Percentiles rank a stretch among this genome's conserved stretches.
Conservation (phyloP, 2,113 vertebrate genomes). For the Pleuronectes platessa region DNA sequence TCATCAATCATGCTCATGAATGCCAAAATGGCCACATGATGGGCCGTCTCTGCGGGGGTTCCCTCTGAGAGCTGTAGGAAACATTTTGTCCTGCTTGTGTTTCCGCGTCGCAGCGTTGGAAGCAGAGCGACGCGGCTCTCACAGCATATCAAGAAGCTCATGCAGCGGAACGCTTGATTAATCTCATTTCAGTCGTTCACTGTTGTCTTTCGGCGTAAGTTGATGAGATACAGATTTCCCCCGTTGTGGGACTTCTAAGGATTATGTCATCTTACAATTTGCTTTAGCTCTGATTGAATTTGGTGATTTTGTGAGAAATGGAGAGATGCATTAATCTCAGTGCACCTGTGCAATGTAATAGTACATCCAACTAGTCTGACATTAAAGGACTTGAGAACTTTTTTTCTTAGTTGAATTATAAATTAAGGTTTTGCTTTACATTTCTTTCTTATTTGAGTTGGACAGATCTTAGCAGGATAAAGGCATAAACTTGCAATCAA, state of each 20-base stretch:
- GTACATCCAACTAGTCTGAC: too few relatives aligned
- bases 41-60: constrained; percentile 77
- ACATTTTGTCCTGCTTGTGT: constrained; percentile 58
- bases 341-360: not conserved
- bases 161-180: constrained; percentile 29
- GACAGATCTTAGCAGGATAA: not conserved
- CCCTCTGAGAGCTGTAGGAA: constrained; percentile 76
- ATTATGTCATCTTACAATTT: not conserved
- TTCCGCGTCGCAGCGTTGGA: constrained; percentile 51
- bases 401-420: not conserved
- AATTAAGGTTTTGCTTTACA: not conserved
- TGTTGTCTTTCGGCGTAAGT: constrained; percentile 56
- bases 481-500: too few relatives aligned
- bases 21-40: constrained; percentile 78
- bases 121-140: constrained; percentile 49
- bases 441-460: not conserved
- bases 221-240: not conserved
- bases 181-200: constrained; percentile 45
- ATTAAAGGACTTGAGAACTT: too few relatives aligned
- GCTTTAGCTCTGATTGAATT: not conserved
- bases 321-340: not conserved
- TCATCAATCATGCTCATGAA: constrained; percentile 84
- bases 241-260: not conserved
- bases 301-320: not conserved
- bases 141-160: constrained; percentile 15